Base-by-base conservation (phyloP, 2,888 invertebrate genomes). In the Orthosia gothica region DNA sequence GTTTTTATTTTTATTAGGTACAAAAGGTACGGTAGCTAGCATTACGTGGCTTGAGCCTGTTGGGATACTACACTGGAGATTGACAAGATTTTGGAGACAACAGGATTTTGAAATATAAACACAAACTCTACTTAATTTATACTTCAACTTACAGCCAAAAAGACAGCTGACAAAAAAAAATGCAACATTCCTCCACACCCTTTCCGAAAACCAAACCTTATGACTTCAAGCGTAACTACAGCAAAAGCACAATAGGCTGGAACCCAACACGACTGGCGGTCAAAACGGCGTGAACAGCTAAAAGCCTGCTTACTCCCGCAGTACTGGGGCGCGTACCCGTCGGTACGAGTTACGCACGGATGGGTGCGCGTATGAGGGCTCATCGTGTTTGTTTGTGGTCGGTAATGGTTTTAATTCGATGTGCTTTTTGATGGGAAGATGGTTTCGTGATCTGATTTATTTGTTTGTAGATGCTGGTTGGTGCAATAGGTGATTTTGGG, bases 281-380 rank as follows among this genome's bases (percentile, higher is more conserved):
- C 81, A 87, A 87, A 88, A 84, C 80, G 74, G 87, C 89, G 85
- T 89, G 81, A 90, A 87, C 75, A 47, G 82, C 83, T 77, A 82
- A 84, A 84, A 79, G 74, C 68, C 73, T 73, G 62, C 76, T 52
- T 79, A 68, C 75, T 77, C 83, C 70, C 16, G 52, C 26, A 49
- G n/a, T 70, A 59, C 54, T 15, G 63, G 79, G 79, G 80, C 69
- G 75, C 77, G 64, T 73, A 80, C 32, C 85, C 78, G 87, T 89
- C 91, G 63, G 84, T 72, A 74, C 64, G 65, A 26, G 75, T 91
- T 91, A 88, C 72, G 79, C 62, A 82, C 85, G 86, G 85, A 26
- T 82, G 80, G 82, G 54, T 86, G 81, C 54, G 45, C 69, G 73
- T 72, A 70, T 75, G 69, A 73, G 80, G 87, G 82, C 74, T 62